phyloP scores from a whole-genome alignment of 2,888 invertebrate species.

The Hirtodrosophila alboralis region DNA sequence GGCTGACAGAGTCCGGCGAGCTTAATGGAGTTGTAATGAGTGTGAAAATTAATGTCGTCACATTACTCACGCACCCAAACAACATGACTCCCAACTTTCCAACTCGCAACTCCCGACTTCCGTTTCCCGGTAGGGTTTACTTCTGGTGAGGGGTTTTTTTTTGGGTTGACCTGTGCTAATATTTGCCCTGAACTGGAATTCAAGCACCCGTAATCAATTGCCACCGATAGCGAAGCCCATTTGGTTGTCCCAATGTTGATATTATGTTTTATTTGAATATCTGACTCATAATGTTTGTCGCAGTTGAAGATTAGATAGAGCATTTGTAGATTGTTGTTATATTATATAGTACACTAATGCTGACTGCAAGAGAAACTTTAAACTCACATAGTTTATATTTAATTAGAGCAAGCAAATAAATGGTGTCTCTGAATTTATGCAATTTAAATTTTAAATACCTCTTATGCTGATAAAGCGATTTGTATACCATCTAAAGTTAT shows the following conservation, averaged over 20 bases:
- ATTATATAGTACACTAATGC: too few species aligned
- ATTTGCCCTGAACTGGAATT: conserved; percentile 57
- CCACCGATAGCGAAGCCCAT: conserved; percentile 21
- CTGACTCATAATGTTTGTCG: conserved; percentile 45
- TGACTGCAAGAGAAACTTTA: too few species aligned
- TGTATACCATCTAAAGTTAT: too few species aligned
- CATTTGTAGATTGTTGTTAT: neutral
- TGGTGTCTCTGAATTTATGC: too few species aligned
- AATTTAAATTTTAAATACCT: too few species aligned
- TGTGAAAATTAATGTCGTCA: conserved; percentile 80
- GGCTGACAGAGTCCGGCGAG: conserved; percentile 37
- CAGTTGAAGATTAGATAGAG: conserved; percentile 37
- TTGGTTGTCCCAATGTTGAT: conserved; percentile 22
- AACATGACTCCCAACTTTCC: conserved; percentile 25
- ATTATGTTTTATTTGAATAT: conserved; percentile 17
- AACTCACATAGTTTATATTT: too few species aligned
- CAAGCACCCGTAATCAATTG: conserved; percentile 56
- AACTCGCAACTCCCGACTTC: neutral
- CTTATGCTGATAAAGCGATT: too few species aligned
- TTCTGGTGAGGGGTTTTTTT: neutral
- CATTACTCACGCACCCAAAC: conserved; percentile 79
- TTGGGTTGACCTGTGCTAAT: conserved; percentile 48
- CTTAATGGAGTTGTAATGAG: conserved; percentile 80
- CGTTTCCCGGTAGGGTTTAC: neutral
- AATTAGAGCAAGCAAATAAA: too few species aligned